Base-by-base conservation (phyloP, 2,888 invertebrate genomes). In the Nebria brevicollis region DNA sequence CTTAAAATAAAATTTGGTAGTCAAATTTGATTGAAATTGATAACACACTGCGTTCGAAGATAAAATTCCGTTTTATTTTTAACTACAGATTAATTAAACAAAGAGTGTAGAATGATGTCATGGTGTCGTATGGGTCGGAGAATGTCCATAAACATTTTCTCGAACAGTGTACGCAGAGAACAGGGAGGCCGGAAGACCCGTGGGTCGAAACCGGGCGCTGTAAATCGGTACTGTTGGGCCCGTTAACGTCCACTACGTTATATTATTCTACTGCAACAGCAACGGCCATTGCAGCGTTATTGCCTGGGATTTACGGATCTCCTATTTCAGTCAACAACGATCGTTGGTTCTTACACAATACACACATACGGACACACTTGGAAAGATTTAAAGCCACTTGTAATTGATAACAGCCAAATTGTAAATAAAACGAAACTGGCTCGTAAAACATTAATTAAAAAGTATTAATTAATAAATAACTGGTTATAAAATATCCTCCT, bases 141-240 rank as follows among this genome's bases (percentile, higher is more conserved):
- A 54, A 54, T 54, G 70, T 70, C 34, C 25, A 70, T 70, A 70
- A 70, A 70, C 70, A 34, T 70, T 70, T 70, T 20, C 70, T 25
- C 25, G 7, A 54, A 54, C 54, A 54, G 54, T 54, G 54, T 54
- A 54, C 54, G 54, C 54, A 54, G 13, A 54, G 70, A 70, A 70
- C 15, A 20, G 70, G 70, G 70, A 70, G 70, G 70, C 70, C 70
- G 70, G 70, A 70, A 70, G 70, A 70, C 20, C 70, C 34, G 26
- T 70, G 70, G 25, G 70, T 15, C 82, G 82, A 54, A 84, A 82
- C 83, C 82, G 79, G 84, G 81, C 84, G 84, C 84, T 85, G 85
- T 86, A 86, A 86, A 86, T 86, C 84, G 86, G 84, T 81, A 81
- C 25, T 34, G 26, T 25, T 66, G 70, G 70, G 70, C 70, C 70